phyloP scores from a whole-genome alignment of 2,797 vertebrate species.

The Rhadinocentrus ornatus region DNA sequence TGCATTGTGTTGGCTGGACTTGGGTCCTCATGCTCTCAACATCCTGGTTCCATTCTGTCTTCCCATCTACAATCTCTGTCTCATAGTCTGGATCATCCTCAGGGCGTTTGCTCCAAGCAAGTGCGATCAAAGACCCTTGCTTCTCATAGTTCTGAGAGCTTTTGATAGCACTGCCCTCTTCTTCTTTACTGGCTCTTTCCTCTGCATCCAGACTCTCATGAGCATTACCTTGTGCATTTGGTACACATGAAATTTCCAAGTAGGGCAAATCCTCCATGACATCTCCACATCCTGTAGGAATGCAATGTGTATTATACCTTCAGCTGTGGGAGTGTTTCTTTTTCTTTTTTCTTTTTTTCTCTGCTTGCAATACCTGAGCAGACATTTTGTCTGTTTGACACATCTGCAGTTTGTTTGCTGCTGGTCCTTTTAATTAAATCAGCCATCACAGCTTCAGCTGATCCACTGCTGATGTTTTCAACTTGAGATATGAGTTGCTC shows the following conservation, averaged over 20 bases:
- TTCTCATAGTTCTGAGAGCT: constrained; percentile 66
- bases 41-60: constrained; percentile 13
- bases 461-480: constrained; percentile 4
- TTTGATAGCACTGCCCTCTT: constrained; percentile 3
- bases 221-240: constrained; percentile 31
- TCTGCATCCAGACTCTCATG: constrained; percentile 17
- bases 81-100: constrained; percentile 32
- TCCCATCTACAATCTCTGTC: constrained; percentile 14
- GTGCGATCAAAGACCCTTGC: constrained; percentile 80
- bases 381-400: constrained; percentile 54
- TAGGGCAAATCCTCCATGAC: constrained; percentile 80
- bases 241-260: constrained; percentile 78
- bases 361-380: constrained; percentile 73
- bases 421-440: constrained; percentile 9
- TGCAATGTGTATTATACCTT: constrained; percentile 12
- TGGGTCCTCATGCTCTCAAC: constrained; percentile 1
- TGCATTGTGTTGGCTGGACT: constrained; percentile 16
- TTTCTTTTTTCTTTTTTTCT: neutral
- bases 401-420: constrained; percentile 19
- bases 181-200: constrained; percentile 3
- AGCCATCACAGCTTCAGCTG: neutral
- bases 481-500: constrained; percentile 17
- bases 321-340: neutral
- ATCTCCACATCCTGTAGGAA: constrained; percentile 70
- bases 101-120: constrained; percentile 82